Evolutionary conservation across 2,113 vertebrate genomes (phyloP), one percentile per base, ranked within the genome.

Genomic region (Phrynosoma blainvillii): DNA sequence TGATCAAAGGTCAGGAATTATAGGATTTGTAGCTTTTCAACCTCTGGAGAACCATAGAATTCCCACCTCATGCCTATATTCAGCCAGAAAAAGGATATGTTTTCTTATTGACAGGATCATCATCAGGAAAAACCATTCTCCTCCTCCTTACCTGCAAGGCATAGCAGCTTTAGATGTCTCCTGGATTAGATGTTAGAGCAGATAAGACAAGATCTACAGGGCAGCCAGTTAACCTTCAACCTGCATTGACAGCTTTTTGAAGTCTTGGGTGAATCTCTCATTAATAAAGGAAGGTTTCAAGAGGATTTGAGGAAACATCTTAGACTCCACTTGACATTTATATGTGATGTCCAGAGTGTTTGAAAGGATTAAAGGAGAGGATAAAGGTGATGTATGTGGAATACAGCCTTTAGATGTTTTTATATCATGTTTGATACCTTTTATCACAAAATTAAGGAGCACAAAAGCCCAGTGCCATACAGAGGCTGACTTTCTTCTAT

Each of bases 281-380:
- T 40, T 84, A 36, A 84, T 79, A n/a, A 84, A 59, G n/a, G 71
- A 82, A 82, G 82, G 62, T 88, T 84, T 84, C 74, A 88, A 88
- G 81, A 70, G 74, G 74, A 79, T 84, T 84, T 88, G 59, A 16
- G 47, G 81, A 71, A 75, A 71, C 62, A n/a, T 76, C 73, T 71
- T 78, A 78, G 87, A 77, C 9, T 71, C n/a, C 18, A 47, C 75
- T 84, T 62, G 65, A 54, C 32, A 47, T 73, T 84, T 70, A 79
- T 73, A 23, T 62, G 7, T 71, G 65, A 78, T 71, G 75, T 88
- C 74, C 65, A 79, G 14, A 71, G 65, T 12, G 18, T 36, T 18
- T n/a, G 66, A 79, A 78, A 88, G 36, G 75, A 88, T 84, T 84
- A 88, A 84, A 88, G 75, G 42, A 78, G 65, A 84, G 47, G 62